phyloP scores from a whole-genome alignment of 2,113 vertebrate species.

The Zosterops borbonicus region DNA sequence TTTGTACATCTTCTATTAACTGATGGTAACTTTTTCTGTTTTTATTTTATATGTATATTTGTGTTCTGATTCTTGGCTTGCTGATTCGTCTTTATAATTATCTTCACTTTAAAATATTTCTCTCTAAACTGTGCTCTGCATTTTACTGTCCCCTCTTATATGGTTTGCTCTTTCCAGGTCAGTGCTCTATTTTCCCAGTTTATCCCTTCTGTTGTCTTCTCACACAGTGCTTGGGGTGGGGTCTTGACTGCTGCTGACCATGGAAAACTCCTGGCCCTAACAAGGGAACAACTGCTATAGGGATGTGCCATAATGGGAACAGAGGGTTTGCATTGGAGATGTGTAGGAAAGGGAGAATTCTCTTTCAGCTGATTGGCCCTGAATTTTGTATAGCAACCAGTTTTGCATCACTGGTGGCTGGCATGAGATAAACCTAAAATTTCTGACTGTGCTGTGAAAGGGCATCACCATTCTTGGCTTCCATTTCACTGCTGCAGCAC shows the following conservation, averaged over 20 bases:
- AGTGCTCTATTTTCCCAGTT: background rate
- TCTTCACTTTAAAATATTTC: background rate
- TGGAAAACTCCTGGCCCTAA: background rate
- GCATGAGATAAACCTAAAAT: background rate
- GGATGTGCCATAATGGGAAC: accelerated
- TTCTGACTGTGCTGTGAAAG: background rate
- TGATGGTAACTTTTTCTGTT: background rate
- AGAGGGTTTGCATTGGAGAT: background rate
- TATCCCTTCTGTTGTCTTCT: background rate
- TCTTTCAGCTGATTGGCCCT: background rate
- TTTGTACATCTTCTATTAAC: background rate
- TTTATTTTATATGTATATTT: background rate
- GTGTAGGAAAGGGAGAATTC: background rate
- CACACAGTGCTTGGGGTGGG: background rate
- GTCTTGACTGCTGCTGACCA: background rate
- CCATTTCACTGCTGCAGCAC: background rate
- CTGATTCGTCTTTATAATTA: background rate
- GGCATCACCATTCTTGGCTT: accelerated
- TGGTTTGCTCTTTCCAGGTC: background rate
- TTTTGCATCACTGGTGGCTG: background rate
- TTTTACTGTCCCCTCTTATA: background rate
- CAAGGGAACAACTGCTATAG: background rate
- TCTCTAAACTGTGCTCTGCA: background rate
- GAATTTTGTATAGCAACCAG: background rate
- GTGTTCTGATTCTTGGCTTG: background rate